phyloP scores from a whole-genome alignment of 2,113 vertebrate species.

The Talpa occidentalis region DNA sequence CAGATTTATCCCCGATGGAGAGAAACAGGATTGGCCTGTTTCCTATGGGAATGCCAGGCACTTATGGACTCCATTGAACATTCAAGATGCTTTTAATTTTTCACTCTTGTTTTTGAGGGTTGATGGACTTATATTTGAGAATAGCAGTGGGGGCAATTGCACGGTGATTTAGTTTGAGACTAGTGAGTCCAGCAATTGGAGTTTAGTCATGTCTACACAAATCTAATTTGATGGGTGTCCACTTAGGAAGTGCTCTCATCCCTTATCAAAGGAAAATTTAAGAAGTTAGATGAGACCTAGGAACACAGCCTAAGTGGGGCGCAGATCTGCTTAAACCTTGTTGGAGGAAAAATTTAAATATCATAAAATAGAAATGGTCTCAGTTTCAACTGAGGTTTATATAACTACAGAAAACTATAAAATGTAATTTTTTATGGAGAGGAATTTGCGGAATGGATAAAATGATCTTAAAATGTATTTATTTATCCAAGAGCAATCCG shows the following conservation, averaged over 20 bases:
- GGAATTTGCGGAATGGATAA: neutral
- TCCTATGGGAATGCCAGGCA: neutral
- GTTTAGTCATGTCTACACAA: neutral
- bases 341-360: neutral
- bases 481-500: no score
- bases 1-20: neutral
- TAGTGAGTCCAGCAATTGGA: neutral
- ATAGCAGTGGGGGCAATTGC: neutral
- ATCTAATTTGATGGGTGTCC: neutral
- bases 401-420: neutral
- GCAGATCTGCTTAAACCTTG: neutral
- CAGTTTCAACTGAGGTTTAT: neutral
- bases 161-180: neutral
- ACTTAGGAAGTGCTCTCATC: neutral
- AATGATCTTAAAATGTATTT: neutral
- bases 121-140: neutral
- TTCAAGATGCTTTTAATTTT: neutral
- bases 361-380: neutral
- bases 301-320: neutral
- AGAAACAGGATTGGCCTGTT: neutral
- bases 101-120: neutral
- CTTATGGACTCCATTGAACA: neutral
- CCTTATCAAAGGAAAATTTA: neutral
- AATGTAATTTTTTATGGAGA: neutral
- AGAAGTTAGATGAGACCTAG: neutral